Evolutionary conservation across 2,797 vertebrate species (phyloP).

Genomic region (Oreochromis mossambicus): DNA sequence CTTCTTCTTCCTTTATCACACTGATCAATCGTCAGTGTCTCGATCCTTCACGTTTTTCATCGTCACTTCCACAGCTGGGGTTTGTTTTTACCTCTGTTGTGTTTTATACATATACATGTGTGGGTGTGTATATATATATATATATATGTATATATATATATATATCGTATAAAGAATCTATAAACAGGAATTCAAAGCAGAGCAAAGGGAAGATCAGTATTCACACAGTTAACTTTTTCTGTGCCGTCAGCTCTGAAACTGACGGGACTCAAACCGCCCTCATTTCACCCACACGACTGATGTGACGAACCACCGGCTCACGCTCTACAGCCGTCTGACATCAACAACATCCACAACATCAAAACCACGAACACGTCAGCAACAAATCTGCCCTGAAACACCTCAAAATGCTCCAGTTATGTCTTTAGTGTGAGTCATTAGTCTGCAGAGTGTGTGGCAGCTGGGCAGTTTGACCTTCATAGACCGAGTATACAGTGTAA

Average conservation of each 20-base stretch:
- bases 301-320: not conserved
- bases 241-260: not conserved
- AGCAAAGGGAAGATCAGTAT: accelerated
- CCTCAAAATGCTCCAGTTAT: not conserved
- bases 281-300: not conserved
- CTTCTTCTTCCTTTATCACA: not conserved
- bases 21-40: not conserved
- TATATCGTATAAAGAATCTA: not conserved
- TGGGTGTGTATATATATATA: no score
- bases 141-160: no score
- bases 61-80: not conserved
- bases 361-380: not conserved
- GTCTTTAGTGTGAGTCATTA: not conserved
- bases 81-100: accelerated
- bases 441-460: not conserved
- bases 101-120: no score
- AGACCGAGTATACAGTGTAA: not conserved
- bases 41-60: not conserved
- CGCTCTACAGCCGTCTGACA: not conserved
- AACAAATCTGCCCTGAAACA: not conserved
- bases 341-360: not conserved
- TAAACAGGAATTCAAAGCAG: not conserved
- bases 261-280: accelerated
- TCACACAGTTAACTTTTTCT: not conserved
- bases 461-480: not conserved